Evolutionary conservation across 1,140 invertebrate genomes (phyloP).

Genomic region (Berghia stephanieae): DNA sequence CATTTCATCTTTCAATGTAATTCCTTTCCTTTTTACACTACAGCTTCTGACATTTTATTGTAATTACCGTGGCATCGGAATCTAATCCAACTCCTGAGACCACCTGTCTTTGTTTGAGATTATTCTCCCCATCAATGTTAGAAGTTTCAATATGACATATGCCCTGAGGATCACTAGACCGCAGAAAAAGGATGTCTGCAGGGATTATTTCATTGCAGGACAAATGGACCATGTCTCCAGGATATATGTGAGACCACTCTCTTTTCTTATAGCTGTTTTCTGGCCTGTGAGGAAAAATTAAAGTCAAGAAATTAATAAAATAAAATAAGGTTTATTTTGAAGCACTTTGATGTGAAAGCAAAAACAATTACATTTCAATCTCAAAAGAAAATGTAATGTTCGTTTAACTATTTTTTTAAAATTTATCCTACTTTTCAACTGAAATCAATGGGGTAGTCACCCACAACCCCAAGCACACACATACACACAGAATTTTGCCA

Average conservation of each 20-base stretch:
- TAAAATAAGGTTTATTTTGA: not conserved
- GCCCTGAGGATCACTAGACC: slow-evolving; percentile 63
- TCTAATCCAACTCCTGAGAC: slow-evolving; percentile 61
- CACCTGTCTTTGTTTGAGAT: slow-evolving; percentile 72
- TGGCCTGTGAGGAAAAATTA: slow-evolving; percentile 76
- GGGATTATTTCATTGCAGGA: slow-evolving; percentile 97
- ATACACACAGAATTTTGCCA: too few species aligned
- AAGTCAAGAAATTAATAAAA: not conserved
- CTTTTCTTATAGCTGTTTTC: slow-evolving; percentile 84
- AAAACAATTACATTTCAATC: too few species aligned
- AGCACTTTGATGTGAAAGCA: too few species aligned
- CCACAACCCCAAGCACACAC: too few species aligned
- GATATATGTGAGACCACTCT: slow-evolving; percentile 84
- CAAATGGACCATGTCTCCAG: slow-evolving; percentile 95
- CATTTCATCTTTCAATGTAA: too few species aligned
- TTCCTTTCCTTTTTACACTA: too few species aligned
- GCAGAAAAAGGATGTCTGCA: slow-evolving; percentile 89
- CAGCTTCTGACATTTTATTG: too few species aligned
- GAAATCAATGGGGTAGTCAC: too few species aligned
- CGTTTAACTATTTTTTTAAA: too few species aligned
- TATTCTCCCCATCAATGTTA: slow-evolving; percentile 70
- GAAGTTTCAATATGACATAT: slow-evolving; percentile 69
- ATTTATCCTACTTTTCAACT: too few species aligned
- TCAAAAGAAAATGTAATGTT: too few species aligned
- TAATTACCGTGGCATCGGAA: too few species aligned